Base-by-base conservation (phyloP, 2,797 vertebrate species). In the Poeciliopsis gracilis region DNA sequence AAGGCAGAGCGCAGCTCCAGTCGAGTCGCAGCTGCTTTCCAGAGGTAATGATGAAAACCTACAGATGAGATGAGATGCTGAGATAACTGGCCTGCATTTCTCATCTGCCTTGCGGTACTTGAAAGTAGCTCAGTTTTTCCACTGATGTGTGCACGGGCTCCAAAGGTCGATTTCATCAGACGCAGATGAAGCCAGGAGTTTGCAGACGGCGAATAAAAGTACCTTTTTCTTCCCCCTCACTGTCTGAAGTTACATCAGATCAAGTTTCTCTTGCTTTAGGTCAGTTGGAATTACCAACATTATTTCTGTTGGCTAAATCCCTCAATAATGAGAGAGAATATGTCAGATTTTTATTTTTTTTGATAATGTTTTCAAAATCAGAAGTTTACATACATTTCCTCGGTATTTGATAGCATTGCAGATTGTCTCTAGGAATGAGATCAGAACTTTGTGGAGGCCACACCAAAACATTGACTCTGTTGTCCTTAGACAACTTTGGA, bases 131-230 rank as follows among this genome's bases (percentile, higher is more conserved):
- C 23, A 63, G 28, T 33, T 36, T 63, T 53, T 53, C 51, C 59
- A 16, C 18, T 36, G 36, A 38, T 38, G 20, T 41, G 63, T 12
- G 23, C 63, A 45, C 2, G 2, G 25, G 28, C n/a, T 45, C n/a
- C 41, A 70, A 45, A 70, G 67, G 51, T 12, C 75, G 75, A 47
- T 51, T 61, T 61, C n/a, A 33, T 30, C 28, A 61, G 28, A 61
- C 5, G n/a, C n/a, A 61, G 57, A 30, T 61, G 57, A 61, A 61
- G 13, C 28, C 57, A 33, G 57, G 13, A 61, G 57, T 16, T 30
- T 57, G 28, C 11, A 57, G 25, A 28, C 11, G 5, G 25, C 4
- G 6, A 59, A 59, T n/a, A 30, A 15, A 59, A n/a, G 28, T n/a
- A 59, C 55, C 55, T 30, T 15, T 59, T 59, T 59, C n/a, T 59